Base-by-base conservation (phyloP, 2,888 invertebrate species). In the Tricholauxania praeusta region DNA sequence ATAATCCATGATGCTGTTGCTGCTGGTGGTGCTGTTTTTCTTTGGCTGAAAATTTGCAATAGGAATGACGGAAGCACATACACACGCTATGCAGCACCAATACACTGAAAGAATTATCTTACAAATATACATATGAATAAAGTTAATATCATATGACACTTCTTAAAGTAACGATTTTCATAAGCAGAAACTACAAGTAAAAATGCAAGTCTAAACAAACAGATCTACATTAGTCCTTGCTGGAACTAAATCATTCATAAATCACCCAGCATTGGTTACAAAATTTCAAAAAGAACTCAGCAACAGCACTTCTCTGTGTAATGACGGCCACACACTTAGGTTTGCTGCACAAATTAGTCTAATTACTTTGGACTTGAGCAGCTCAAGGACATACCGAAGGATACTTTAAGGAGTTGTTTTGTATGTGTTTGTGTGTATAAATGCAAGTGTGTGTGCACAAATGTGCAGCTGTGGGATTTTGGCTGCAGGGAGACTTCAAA, bases 311-410 rank as follows among this genome's bases (percentile, higher is more conserved):
- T 39, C 39, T 39, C 39, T 2, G 39, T 39, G 39, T 39, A 39
- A 39, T 39, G 10, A 39, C 10, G 10, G 10, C 39, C 39, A 39
- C 10, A 39, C 39, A 39, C 39, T 39, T 39, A 39, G 39, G 39
- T 39, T 39, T 32, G 8, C 62, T 15, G 47, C 64, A 19, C 17
- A 64, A 64, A 64, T 64, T 64, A 64, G 64, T 49, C 49, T 64
- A 64, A 64, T 64, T 64, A 64, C 64, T 64, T 17, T 49, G 64
- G 63, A 65, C 57, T 47, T 62, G 70, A 60, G 28, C 67, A 48
- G 67, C 62, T 66, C 66, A 67, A 71, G 71, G 71, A 71, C 72
- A 72, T 72, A 66, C 52, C 67, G 52, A 48, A 51, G 69, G 28
- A 69, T 14, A 39, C 63, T 57, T 17, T 59, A 59, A 55, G 55